Conservation (phyloP, 2,888 invertebrate species). For the Agrochola circellaris region DNA sequence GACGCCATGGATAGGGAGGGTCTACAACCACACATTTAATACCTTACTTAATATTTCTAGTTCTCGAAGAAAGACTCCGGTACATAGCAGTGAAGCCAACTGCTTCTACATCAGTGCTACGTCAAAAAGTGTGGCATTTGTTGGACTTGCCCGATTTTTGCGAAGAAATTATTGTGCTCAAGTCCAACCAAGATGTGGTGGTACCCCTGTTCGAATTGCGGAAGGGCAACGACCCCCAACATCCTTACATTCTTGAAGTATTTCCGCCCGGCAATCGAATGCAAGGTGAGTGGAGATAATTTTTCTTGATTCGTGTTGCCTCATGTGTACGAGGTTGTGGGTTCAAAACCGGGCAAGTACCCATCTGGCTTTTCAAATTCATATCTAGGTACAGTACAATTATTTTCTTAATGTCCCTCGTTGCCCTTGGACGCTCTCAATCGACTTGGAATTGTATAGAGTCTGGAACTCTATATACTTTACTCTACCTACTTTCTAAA, state of each 20-base stretch:
- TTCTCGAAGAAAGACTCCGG: conserved; percentile 79
- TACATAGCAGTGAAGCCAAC: conserved; percentile 83
- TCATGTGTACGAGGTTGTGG: neutral
- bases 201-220: conserved; percentile 81
- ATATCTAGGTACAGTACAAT: neutral
- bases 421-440: too few species aligned
- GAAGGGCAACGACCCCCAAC: conserved; percentile 84
- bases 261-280: conserved; percentile 75
- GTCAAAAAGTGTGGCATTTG: conserved; percentile 86
- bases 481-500: neutral
- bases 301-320: neutral
- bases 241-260: conserved; percentile 85
- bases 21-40: neutral
- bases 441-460: too few species aligned
- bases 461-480: too few species aligned
- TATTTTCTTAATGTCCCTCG: too few species aligned
- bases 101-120: conserved; percentile 81
- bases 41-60: conserved; percentile 63
- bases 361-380: neutral
- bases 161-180: conserved; percentile 84
- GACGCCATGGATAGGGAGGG: too few species aligned
- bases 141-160: conserved; percentile 86
- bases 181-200: conserved; percentile 74
- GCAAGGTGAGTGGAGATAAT: conserved; percentile 66
- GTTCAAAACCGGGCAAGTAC: neutral